These are phyloP conservation scores for Megalops atlanticus DNA, from an alignment of 2,113 vertebrate genomes.

Conservation along the genomic window DNA sequence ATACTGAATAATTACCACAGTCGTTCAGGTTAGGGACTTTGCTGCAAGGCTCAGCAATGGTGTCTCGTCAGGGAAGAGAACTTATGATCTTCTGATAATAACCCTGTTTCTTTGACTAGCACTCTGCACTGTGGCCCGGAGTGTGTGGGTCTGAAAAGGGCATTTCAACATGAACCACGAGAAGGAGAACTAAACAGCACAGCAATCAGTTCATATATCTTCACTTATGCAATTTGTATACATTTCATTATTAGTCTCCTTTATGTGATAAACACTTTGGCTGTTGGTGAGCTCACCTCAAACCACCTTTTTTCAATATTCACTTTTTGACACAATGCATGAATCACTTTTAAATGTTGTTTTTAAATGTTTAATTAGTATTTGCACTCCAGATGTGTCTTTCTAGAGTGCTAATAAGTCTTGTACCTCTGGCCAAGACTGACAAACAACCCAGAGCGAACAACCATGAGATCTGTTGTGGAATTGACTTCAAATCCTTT, in stretches of 20 bases:
- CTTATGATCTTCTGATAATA: neutral
- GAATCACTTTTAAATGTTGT: no score
- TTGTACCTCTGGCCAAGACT: no score
- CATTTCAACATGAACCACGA: neutral
- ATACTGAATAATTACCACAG: neutral
- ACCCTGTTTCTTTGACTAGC: neutral
- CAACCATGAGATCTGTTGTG: no score
- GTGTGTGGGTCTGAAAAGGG: constrained; percentile 1
- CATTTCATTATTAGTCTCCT: neutral
- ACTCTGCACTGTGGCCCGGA: neutral
- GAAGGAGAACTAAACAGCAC: neutral
- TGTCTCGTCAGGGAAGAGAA: neutral
- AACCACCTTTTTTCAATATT: no score
- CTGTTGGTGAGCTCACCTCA: no score
- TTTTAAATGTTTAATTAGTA: no score
- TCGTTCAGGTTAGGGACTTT: neutral
- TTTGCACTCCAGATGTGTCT: no score
- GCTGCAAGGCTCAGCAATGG: neutral
- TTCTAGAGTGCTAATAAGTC: no score
- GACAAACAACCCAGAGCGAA: no score
- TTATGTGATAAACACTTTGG: no score
- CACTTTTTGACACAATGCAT: no score
- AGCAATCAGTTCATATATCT: neutral
- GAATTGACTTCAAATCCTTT: no score
- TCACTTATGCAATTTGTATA: neutral